Base-by-base conservation (phyloP, 2,888 invertebrate species). In the Onthophagus sagittarius region DNA sequence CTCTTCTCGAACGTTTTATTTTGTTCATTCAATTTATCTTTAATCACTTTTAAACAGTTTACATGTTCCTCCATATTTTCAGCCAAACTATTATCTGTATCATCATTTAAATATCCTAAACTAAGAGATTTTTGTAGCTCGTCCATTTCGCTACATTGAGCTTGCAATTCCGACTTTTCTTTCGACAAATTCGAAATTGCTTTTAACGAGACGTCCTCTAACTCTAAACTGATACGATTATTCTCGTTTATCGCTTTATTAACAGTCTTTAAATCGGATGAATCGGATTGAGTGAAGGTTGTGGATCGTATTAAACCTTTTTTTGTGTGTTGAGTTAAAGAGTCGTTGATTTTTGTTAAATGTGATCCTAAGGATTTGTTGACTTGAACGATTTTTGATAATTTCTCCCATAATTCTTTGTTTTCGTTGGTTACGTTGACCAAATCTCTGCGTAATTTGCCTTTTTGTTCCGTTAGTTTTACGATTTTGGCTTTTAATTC, bases 381-480 rank as follows among this genome's bases (percentile, higher is more conserved):
- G 14, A 89, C 88, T 81, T 89, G 89, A 4, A 92, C 88, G 71
- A 92, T 84, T 82, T 88, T 87, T 0, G 89, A 91, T 72, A 95
- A 86, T 80, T 92, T 90, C 73, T 88, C 90, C 95, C 95, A 95
- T 63, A 95, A 84, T 77, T 92, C 92, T 80, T 92, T 91, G 83
- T 95, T 95, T 84, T 95, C 95, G 79, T 90, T 89, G 2, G 94
- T 92, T 7, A 95, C 93, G 93, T 95, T 93, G 79, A 89, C 90
- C 33, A 94, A 89, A 81, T 93, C 93, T 82, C 93, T 92, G 79
- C 91, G 89, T 0, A 95, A 85, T 81, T 94, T 93, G 0, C 90
- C 89, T 81, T 94, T 94, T 81, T 94, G 93, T 79, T 92, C 91
- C 11, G 88, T 89, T 73, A 94, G 85, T 76, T 93, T 91, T 15